Percentiles rank a stretch among this genome's conserved stretches.
These are phyloP conservation scores for Catharus bicknelli DNA, from an alignment of 2,113 vertebrate genomes.

Conservation along the genomic window DNA sequence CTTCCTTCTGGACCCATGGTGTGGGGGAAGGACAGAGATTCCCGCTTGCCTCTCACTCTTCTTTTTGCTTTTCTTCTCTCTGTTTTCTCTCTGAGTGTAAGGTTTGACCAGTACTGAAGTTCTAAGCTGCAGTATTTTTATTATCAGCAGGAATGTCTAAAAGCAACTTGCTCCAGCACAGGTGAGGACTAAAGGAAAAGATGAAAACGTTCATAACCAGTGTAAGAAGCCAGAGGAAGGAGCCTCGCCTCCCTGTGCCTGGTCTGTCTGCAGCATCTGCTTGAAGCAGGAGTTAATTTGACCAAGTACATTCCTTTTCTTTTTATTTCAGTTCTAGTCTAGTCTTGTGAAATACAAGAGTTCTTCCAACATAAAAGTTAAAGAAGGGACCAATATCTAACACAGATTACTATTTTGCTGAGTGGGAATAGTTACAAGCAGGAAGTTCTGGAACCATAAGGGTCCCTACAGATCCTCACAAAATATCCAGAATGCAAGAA, in stretches of 20 bases:
- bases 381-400: not conserved
- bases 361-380: not conserved
- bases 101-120: not conserved
- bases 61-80: not conserved
- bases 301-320: not conserved
- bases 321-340: not conserved
- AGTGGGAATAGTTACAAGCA: not conserved
- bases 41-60: not conserved
- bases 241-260: fast-evolving
- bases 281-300: not conserved
- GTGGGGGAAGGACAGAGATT: not conserved
- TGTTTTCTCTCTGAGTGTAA: not conserved
- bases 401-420: not conserved
- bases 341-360: not conserved
- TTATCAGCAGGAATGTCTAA: not conserved
- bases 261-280: not conserved
- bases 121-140: not conserved
- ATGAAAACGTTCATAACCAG: fast-evolving
- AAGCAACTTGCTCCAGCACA: not conserved
- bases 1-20: fast-evolving
- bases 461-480: not conserved
- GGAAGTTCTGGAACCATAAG: not conserved
- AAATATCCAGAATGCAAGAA: not conserved
- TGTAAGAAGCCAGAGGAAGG: not conserved
- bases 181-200: not conserved